A percentile compares a stretch with the other conserved stretches of the same genome.
Evolutionary conservation across 2,113 vertebrate genomes (phyloP).

Genomic region (Scophthalmus maximus): DNA sequence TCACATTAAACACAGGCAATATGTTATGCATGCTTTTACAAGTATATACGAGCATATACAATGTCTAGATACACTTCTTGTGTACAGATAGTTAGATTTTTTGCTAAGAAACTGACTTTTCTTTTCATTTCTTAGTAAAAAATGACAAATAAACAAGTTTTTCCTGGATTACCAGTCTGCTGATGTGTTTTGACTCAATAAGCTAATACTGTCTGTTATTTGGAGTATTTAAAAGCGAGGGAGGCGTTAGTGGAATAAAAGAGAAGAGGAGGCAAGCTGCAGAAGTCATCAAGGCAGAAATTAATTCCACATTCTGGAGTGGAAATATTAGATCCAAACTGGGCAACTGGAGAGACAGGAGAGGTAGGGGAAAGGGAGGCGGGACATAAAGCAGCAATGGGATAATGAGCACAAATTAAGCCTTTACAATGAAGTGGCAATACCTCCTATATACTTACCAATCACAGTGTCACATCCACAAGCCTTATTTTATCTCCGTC

Average conservation of each 20-base stretch:
- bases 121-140: too few species aligned
- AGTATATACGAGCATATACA: not conserved
- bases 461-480: not conserved
- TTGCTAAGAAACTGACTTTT: too few species aligned
- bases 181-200: constrained; percentile 30
- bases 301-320: constrained; percentile 64
- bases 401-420: not conserved
- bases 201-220: constrained; percentile 53
- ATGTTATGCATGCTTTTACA: constrained; percentile 47
- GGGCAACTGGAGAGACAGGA: constrained; percentile 15
- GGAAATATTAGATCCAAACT: constrained; percentile 61
- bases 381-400: not conserved
- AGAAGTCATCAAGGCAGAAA: constrained; percentile 65
- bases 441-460: not conserved
- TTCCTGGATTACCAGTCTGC: constrained; percentile 1
- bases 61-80: too few species aligned
- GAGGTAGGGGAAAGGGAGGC: not conserved
- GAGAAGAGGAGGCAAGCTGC: constrained; percentile 50
- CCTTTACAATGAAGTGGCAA: constrained; percentile 10
- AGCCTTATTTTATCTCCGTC: constrained; percentile 17
- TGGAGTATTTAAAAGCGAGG: constrained; percentile 39
- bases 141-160: constrained; percentile 40
- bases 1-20: not conserved
- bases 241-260: constrained; percentile 25
- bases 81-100: too few species aligned